These are phyloP conservation scores for Hiodon alosoides DNA, from an alignment of 2,113 vertebrate genomes.

Conservation along the genomic window DNA sequence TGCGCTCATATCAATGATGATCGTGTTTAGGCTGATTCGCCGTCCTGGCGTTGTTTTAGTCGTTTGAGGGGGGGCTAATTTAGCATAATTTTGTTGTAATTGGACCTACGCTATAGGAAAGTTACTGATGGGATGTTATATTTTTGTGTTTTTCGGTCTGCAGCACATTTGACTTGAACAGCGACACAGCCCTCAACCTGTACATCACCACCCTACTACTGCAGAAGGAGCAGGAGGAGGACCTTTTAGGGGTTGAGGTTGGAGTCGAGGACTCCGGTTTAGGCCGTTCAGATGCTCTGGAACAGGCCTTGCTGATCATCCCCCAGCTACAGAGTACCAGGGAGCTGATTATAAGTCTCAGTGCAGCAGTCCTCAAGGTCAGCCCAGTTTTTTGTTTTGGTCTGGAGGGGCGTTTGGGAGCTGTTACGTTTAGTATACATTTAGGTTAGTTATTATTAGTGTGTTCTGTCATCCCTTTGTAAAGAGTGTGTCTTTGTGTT, in stretches of 20 bases:
- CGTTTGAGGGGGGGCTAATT: not conserved
- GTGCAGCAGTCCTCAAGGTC: constrained; percentile 77
- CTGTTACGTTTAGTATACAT: not conserved
- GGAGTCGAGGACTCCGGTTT: constrained; percentile 26
- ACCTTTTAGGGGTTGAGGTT: not conserved
- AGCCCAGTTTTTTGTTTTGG: not conserved
- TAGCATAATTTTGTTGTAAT: not conserved
- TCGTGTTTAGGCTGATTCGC: not conserved
- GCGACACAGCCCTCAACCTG: constrained; percentile 74
- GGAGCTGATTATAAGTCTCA: constrained; percentile 74
- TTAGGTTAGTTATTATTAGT: not conserved
- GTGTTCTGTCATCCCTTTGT: not conserved
- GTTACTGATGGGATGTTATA: not conserved
- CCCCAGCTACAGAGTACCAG: constrained; percentile 71
- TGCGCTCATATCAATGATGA: not conserved
- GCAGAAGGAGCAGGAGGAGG: constrained; percentile 44
- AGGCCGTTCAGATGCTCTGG: constrained; percentile 54
- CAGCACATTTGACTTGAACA: constrained; percentile 80
- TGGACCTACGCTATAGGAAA: not conserved
- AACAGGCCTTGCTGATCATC: constrained; percentile 70
- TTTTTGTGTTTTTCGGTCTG: constrained; percentile 12
- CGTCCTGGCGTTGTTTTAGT: not conserved
- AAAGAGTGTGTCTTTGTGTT: not conserved
- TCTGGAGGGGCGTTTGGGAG: too few species aligned
- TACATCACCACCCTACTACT: constrained; percentile 84